Evolutionary conservation across 2,797 vertebrate genomes (phyloP).

Genomic region (Sebastiscus albofasciatus): DNA sequence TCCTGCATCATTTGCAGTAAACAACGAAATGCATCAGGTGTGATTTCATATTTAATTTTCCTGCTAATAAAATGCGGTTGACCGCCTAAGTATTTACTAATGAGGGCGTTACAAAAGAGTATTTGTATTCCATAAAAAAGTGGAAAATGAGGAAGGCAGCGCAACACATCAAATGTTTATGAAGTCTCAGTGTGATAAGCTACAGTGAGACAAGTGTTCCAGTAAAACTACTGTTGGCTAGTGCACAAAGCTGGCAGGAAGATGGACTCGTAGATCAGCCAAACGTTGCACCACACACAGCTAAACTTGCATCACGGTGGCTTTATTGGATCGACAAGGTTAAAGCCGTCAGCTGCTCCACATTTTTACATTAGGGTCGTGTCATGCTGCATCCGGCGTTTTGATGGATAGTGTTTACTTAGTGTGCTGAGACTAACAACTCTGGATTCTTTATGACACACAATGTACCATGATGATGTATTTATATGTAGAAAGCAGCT

Average conservation of each 20-base stretch:
- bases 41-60: constrained; percentile 11
- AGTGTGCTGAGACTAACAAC: not conserved
- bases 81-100: constrained; percentile 27
- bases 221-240: constrained; percentile 25
- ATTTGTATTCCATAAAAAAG: not conserved
- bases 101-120: constrained; percentile 2
- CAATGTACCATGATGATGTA: not conserved
- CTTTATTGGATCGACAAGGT: constrained; percentile 36
- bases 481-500: constrained; percentile 10
- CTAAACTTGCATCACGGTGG: constrained; percentile 36
- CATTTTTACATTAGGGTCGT: not conserved
- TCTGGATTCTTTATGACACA: not conserved
- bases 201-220: not conserved
- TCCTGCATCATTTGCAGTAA: not conserved
- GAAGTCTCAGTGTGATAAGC: constrained; percentile 15
- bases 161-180: constrained; percentile 38
- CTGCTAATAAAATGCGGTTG: constrained; percentile 9
- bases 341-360: constrained; percentile 13
- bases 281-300: constrained; percentile 49
- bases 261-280: constrained; percentile 27
- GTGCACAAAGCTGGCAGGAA: constrained; percentile 24
- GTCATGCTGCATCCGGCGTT: not conserved
- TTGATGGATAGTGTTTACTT: constrained; percentile 30
- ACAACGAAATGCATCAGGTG: not conserved
- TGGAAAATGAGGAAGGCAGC: constrained; percentile 15